Conservation (phyloP, 2,888 invertebrate genomes). For the Temnothorax ravouxi region DNA sequence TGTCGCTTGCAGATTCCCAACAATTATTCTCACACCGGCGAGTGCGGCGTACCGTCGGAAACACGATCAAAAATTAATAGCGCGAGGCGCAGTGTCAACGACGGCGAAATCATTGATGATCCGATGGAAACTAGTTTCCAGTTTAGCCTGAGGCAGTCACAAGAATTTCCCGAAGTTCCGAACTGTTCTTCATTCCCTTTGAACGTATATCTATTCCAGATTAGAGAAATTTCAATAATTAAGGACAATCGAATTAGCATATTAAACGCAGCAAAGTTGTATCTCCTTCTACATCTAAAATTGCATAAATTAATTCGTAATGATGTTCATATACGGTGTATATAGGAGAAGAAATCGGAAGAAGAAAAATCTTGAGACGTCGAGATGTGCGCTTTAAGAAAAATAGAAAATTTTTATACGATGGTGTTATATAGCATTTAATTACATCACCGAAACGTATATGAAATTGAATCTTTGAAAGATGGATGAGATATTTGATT, state of each 20-base stretch:
- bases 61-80: slow-evolving; percentile 46
- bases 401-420: neutral
- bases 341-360: neutral
- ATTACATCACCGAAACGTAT: neutral
- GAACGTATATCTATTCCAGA: neutral
- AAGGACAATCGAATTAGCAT: neutral
- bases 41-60: slow-evolving; percentile 23
- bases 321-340: neutral
- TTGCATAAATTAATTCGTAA: neutral
- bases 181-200: neutral
- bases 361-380: neutral
- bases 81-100: slow-evolving; percentile 36
- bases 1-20: slow-evolving; percentile 1
- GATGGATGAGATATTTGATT: slow-evolving; percentile 4
- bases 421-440: neutral
- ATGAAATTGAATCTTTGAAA: slow-evolving; percentile 2
- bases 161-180: slow-evolving; percentile 23
- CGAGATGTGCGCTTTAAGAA: neutral
- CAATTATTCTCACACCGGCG: slow-evolving; percentile 21
- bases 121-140: slow-evolving; percentile 39
- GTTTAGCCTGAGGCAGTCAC: slow-evolving; percentile 29
- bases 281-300: neutral
- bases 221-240: slow-evolving; percentile 16
- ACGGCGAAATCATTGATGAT: slow-evolving; percentile 63
- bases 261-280: neutral